Evolutionary conservation across 2,113 vertebrate species (phyloP).

Genomic region (Vireo altiloquus): DNA sequence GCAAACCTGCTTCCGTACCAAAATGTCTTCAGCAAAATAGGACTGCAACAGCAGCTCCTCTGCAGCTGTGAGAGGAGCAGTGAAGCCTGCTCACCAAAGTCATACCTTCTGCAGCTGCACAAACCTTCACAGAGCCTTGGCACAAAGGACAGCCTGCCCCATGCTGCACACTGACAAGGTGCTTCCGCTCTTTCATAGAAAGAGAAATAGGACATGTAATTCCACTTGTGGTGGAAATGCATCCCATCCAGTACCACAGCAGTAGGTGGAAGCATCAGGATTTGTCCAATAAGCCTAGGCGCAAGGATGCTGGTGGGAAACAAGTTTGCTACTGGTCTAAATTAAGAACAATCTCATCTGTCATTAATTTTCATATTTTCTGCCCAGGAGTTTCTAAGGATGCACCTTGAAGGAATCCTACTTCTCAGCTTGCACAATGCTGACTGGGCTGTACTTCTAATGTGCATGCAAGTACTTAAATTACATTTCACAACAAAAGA

Average conservation of each 20-base stretch:
- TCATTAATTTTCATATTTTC: background rate
- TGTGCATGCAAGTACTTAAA: background rate
- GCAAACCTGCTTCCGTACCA: background rate
- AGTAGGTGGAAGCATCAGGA: background rate
- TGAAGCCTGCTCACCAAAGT: background rate
- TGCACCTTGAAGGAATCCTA: background rate
- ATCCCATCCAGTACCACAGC: background rate
- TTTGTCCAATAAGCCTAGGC: background rate
- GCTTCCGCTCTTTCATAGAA: background rate
- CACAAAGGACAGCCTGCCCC: rapidly evolving
- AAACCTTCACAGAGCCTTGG: background rate
- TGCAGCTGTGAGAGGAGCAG: background rate
- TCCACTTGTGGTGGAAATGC: background rate
- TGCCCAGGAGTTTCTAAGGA: background rate
- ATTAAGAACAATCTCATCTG: background rate
- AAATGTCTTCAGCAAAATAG: background rate
- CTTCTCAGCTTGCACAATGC: background rate
- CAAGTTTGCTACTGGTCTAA: background rate
- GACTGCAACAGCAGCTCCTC: background rate
- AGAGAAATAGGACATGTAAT: background rate
- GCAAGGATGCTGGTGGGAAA: background rate
- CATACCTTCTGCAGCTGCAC: background rate
- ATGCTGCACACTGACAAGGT: background rate
- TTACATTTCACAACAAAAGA: background rate
- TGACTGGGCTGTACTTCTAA: background rate